Evolutionary conservation across 2,888 invertebrate species (phyloP), one percentile per base, ranked within the genome.

Genomic region (Eupithecia abbreviata): DNA sequence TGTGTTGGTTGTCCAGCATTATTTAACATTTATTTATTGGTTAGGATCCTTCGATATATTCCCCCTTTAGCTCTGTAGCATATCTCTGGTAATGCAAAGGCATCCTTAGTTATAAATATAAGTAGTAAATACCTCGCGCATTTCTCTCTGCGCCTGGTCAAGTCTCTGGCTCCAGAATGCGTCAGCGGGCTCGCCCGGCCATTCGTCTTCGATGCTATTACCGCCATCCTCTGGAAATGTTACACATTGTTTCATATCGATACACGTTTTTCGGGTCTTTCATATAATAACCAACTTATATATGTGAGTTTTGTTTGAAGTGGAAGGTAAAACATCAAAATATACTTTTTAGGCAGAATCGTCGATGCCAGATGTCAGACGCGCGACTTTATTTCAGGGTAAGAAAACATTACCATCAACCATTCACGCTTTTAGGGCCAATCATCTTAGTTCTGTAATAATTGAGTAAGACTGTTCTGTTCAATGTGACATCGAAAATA

Each of bases 181-280:
- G 72, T 94, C 92, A 81, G 92, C 95, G 51, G 96, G 96, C 81
- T 96, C 95, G 83, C 96, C 96, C 15, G 95, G 94, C 93, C 95
- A 95, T 68, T 89, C 90, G 55, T 92, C 92, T 62, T 90, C 91
- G 85, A 93, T 78, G 83, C 90, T 94, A 85, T 94, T 92, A 42
- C 94, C 94, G 75, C 94, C 93, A 70, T 92, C 94, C 83, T 94
- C 94, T 94, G 88, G 41, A 76, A 72, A 13, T 49, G 4, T 45
- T 18, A 4, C 0, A 47, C 9, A n/a, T n/a, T 18, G 10, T 43
- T 43, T 67, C n/a, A 68, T 62, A 62, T 62, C 10, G 12, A 12
- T 9, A 12, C 30, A 9, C 2, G 7, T 58, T 12, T 18, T 62
- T 55, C 3, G 10, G 62, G 62, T 62, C 4, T 30, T 4, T 62